phyloP scores from a whole-genome alignment of 2,113 vertebrate species.

The Empidonax traillii region DNA sequence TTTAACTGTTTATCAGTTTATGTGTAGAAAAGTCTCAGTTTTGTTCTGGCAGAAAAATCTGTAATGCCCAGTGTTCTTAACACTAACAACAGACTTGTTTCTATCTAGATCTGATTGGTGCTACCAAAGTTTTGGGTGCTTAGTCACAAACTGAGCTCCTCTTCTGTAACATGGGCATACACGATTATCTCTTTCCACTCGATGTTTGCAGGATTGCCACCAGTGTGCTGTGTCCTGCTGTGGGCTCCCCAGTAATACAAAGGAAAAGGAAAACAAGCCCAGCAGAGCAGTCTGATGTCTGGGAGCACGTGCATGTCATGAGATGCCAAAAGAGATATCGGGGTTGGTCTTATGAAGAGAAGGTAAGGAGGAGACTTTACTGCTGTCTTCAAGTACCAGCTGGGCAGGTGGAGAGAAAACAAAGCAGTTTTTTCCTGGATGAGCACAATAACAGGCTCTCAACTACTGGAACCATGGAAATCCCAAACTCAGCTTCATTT shows the following conservation, averaged over 20 bases:
- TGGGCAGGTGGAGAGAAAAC: background rate
- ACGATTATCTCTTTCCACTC: background rate
- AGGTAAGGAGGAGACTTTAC: background rate
- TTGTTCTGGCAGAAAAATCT: background rate
- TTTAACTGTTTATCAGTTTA: background rate
- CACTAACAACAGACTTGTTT: background rate
- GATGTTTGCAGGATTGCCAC: background rate
- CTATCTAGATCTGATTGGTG: background rate
- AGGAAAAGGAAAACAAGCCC: background rate
- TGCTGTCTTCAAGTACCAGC: background rate
- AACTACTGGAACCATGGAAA: background rate
- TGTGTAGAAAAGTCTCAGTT: background rate
- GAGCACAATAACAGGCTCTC: background rate
- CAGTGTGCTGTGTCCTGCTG: background rate
- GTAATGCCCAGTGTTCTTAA: background rate
- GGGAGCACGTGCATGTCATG: background rate
- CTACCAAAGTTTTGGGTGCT: background rate
- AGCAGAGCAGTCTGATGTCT: accelerated
- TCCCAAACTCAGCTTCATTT: background rate
- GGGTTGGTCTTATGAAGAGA: background rate
- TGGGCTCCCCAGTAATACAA: background rate
- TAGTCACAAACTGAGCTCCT: background rate
- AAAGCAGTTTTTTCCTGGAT: background rate
- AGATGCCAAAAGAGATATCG: background rate
- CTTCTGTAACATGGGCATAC: background rate